Percentiles rank a stretch among this genome's conserved stretches.
These are phyloP conservation scores for Drosophila ambigua DNA, from an alignment of 1,140 invertebrate species.

Conservation along the genomic window DNA sequence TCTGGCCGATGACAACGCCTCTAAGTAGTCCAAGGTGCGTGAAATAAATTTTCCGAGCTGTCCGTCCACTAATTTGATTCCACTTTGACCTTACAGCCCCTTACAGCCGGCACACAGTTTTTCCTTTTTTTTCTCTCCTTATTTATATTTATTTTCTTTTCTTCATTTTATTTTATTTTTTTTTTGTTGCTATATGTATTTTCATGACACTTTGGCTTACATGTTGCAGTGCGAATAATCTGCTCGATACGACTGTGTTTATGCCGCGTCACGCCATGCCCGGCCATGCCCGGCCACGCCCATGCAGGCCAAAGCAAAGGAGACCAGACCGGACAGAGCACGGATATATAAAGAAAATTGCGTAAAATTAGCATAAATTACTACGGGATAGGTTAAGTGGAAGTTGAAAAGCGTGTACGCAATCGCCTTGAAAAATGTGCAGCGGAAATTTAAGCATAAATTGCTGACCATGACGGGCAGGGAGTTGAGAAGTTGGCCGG, in stretches of 20 bases:
- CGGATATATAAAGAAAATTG: slow-evolving; percentile 57
- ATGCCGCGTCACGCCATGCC: slow-evolving; percentile 47
- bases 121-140: slow-evolving; percentile 27
- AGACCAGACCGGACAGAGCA: not conserved
- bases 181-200: slow-evolving; percentile 1
- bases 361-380: slow-evolving; percentile 80
- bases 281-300: slow-evolving; percentile 17
- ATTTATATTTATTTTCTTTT: not conserved
- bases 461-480: slow-evolving; percentile 57
- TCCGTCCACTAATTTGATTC: slow-evolving; percentile 48
- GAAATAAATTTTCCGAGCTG: slow-evolving; percentile 69
- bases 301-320: slow-evolving; percentile 10
- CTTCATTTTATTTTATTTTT: not conserved
- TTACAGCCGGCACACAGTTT: slow-evolving; percentile 1
- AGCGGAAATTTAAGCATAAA: slow-evolving; percentile 79
- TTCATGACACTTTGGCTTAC: slow-evolving; percentile 45
- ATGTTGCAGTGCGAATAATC: slow-evolving; percentile 48
- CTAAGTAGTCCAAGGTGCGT: slow-evolving; percentile 79
- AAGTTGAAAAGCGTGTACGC: slow-evolving; percentile 71
- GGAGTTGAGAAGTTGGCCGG: no score
- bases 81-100: slow-evolving; percentile 47
- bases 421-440: slow-evolving; percentile 81
- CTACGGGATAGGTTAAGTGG: slow-evolving; percentile 55
- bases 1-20: slow-evolving; percentile 53
- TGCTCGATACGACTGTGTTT: slow-evolving; percentile 11